Conservation (phyloP, 2,113 vertebrate species). For the Probosciger aterrimus region DNA sequence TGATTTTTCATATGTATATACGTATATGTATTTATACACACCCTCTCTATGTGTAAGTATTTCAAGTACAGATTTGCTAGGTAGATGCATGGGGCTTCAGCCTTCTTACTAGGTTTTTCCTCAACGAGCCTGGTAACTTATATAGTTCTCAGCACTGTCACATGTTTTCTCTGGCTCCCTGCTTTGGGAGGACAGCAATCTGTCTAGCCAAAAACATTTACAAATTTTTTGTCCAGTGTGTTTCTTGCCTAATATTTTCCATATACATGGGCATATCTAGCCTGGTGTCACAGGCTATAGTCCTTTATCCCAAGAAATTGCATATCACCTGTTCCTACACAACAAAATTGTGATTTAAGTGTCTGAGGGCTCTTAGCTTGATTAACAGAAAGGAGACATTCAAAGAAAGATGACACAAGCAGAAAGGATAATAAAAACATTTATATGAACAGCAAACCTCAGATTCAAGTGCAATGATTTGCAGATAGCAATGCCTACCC, state of each 20-base stretch:
- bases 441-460: not conserved
- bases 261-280: not conserved
- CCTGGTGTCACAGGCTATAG: not conserved
- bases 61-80: not conserved
- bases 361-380: not conserved
- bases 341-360: not conserved
- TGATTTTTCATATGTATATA: not conserved
- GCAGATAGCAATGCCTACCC: not conserved
- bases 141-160: not conserved
- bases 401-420: not conserved
- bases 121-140: not conserved
- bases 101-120: not conserved
- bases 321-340: not conserved
- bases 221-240: not conserved
- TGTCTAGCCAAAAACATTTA: not conserved
- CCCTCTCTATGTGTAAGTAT: not conserved
- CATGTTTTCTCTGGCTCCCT: not conserved
- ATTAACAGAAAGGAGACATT: not conserved
- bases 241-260: not conserved
- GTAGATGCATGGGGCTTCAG: not conserved
- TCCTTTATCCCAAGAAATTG: not conserved
- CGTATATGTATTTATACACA: not conserved
- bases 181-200: not conserved
- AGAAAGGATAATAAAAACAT: not conserved
- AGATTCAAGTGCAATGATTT: not conserved